A percentile compares a stretch with the other conserved stretches of the same genome.
phyloP scores from a whole-genome alignment of 53 echinoderm and acorn worm species.

The Apostichopus leukothele region DNA sequence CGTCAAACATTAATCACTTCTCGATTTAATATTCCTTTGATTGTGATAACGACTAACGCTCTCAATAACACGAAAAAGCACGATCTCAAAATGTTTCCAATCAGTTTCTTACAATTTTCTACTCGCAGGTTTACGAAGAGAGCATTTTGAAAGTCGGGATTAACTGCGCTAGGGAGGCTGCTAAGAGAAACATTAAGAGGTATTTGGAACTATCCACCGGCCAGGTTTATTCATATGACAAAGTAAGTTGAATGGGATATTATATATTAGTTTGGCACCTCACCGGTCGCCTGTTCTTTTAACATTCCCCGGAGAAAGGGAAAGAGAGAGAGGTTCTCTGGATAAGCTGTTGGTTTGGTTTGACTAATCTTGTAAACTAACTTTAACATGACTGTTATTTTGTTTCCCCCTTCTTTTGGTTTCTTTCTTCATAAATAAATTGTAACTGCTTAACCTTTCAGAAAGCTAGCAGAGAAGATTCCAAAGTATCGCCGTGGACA shows the following conservation, averaged over 20 bases:
- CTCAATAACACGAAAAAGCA: too few relatives aligned
- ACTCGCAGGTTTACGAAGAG: constrained; percentile 84
- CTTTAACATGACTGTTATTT: not conserved
- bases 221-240: constrained; percentile 84
- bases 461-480: constrained; percentile 85
- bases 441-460: constrained; percentile 4
- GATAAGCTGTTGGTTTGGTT: too few relatives aligned
- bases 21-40: too few relatives aligned
- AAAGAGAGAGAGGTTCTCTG: too few relatives aligned
- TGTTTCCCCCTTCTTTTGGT: not conserved
- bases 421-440: too few relatives aligned
- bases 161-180: constrained; percentile 90
- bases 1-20: too few relatives aligned
- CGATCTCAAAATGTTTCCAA: too few relatives aligned
- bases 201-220: constrained; percentile 89
- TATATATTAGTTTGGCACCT: not conserved
- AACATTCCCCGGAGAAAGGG: too few relatives aligned
- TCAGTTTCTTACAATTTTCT: constrained; percentile 7
- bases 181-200: constrained; percentile 70
- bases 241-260: constrained; percentile 44
- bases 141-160: constrained; percentile 81
- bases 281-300: too few relatives aligned
- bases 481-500: constrained; percentile 88
- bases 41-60: too few relatives aligned
- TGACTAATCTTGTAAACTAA: too few relatives aligned